Evolutionary conservation across 2,797 vertebrate genomes (phyloP), one percentile per base, ranked within the genome.

Genomic region (Aulostomus chinensis): DNA sequence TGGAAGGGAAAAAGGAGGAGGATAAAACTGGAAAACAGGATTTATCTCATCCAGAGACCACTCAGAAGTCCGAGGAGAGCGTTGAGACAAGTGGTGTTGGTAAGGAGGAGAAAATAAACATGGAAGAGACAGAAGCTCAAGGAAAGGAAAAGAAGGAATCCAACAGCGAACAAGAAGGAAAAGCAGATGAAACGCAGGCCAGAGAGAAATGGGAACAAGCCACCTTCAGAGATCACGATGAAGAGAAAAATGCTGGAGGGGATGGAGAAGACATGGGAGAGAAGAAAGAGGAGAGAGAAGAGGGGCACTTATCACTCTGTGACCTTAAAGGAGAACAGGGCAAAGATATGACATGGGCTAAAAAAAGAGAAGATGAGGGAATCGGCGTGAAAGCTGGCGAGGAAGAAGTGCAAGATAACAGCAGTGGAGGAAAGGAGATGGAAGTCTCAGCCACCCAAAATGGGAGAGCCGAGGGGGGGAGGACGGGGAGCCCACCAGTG

Each of bases 1-100:
- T 96, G 56, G 93, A 95, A 52, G 92, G 85, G 9, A 94, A 93
- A 24, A 92, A 86, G 54, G 92, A 92, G 57, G 92, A 94, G 33
- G 89, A 88, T 24, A 45, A 68, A 65, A 41, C 39, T 40, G 60
- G 68, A 15, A 39, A 35, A 2, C 89, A 89, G 50, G 90, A 91
- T 6, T 0, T 0, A 0, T 11, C 7, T 38, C 10, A 12, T 13
- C 24, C 9, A 88, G 92, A 35, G 91, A 93, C 35, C 89, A 87
- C 14, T 7, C 15, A 6, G 49, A 92, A 94, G 78, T 90, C 87
- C 9, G 91, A 90, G 10, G 94, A 93, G 48, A 93, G 91, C 68
- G 92, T 86, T 11, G 73, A 86, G 45, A 88, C 81, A 20, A 57
- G 65, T 2, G 91, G 2, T 34, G 12, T 8, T 10, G 13, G 10